Evolutionary conservation across 2,113 vertebrate species (phyloP).

Genomic region (Rana temporaria): DNA sequence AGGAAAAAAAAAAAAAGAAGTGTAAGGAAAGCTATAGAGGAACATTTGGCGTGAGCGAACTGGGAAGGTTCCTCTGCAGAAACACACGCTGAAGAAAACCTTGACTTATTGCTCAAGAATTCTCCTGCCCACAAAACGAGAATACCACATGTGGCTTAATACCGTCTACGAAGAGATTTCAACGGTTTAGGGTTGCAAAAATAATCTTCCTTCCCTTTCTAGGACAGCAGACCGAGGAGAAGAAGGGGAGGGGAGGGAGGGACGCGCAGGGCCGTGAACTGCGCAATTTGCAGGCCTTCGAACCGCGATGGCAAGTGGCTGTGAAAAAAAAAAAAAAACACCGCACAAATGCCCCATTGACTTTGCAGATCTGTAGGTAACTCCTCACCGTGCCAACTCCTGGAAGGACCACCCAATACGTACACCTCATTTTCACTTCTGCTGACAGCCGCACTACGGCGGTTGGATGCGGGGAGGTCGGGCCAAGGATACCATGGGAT

Average conservation of each 20-base stretch:
- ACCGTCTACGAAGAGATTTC: conserved; percentile 14
- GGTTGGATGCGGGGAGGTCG: conserved; percentile 35
- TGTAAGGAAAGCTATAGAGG: conserved; percentile 1
- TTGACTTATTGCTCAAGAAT: conserved; percentile 37
- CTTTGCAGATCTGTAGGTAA: background rate
- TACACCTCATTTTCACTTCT: conserved; percentile 31
- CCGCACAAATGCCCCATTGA: conserved; percentile 19
- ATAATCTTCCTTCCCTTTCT: conserved; percentile 21
- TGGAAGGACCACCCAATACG: conserved; percentile 39
- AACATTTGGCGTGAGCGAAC: background rate
- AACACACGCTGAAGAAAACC: background rate
- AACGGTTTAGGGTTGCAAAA: conserved; percentile 19
- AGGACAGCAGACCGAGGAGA: background rate
- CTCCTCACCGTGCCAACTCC: background rate
- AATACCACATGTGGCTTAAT: conserved; percentile 39
- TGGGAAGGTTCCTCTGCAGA: conserved; percentile 12
- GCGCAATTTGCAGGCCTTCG: background rate
- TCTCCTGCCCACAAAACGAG: conserved; percentile 36
- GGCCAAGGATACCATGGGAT: conserved; percentile 46
- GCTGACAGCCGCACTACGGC: conserved; percentile 33
- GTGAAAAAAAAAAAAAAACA: too few relatives aligned
- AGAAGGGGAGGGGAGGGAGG: too few relatives aligned
- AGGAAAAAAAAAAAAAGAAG: background rate
- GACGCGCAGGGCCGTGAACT: background rate
- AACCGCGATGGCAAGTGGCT: conserved; percentile 1